These are phyloP conservation scores for Potamarius usumacintae DNA, from an alignment of 2,113 vertebrate species.

Conservation along the genomic window DNA sequence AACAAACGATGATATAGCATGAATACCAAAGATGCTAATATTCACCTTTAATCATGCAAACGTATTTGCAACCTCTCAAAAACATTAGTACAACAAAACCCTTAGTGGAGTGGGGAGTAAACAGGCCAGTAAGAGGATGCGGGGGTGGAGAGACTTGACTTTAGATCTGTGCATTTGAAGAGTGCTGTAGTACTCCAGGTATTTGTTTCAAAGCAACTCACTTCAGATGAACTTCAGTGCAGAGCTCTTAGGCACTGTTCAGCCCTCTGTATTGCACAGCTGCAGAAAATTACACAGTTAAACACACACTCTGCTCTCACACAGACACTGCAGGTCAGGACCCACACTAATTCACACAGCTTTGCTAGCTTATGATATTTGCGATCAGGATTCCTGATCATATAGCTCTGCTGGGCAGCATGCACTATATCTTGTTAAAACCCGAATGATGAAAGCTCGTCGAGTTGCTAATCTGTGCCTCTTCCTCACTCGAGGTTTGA, in stretches of 20 bases:
- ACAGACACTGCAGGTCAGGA: background rate
- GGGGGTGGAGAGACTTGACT: conserved; percentile 47
- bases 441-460: background rate
- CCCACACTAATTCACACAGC: conserved; percentile 18
- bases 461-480: background rate
- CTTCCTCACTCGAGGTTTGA: background rate
- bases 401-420: background rate
- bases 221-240: conserved; percentile 45
- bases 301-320: conserved; percentile 4
- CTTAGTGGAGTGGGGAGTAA: conserved; percentile 24
- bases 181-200: conserved; percentile 43
- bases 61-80: conserved; percentile 41
- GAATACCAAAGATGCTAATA: conserved; percentile 32
- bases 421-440: background rate
- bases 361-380: conserved; percentile 27
- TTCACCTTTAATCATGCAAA: conserved; percentile 36
- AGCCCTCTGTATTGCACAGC: conserved; percentile 25
- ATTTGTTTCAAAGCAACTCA: conserved; percentile 48
- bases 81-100: conserved; percentile 50
- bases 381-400: background rate
- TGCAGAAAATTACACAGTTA: conserved; percentile 16
- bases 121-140: conserved; percentile 42
- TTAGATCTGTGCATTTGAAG: conserved; percentile 37
- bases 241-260: conserved; percentile 32
- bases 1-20: conserved; percentile 12